A percentile compares a stretch with the other conserved stretches of the same genome.
Conservation (phyloP, 2,113 vertebrate species). For the Miniopterus natalensis region DNA sequence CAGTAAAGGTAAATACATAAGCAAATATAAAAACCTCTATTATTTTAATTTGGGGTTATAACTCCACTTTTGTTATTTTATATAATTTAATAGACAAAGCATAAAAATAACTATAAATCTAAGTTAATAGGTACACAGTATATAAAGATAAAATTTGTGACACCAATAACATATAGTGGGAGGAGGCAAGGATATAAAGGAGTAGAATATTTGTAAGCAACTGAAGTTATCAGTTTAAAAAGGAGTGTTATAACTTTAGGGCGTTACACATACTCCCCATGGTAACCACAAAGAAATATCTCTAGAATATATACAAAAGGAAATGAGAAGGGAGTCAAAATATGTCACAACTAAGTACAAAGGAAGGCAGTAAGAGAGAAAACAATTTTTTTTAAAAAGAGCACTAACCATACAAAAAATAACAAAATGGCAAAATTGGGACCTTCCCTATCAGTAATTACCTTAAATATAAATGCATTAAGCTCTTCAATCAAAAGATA, state of each 20-base stretch:
- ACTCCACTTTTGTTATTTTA: not conserved
- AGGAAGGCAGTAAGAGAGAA: not conserved
- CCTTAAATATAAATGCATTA: not conserved
- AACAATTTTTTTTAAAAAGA: not conserved
- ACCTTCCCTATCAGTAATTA: not conserved
- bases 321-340: no score
- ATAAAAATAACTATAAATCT: not conserved
- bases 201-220: not conserved
- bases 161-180: not conserved
- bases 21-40: not conserved
- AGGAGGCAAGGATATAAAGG: not conserved
- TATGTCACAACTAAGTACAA: not conserved
- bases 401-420: not conserved
- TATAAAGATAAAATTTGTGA: not conserved
- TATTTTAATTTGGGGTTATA: not conserved
- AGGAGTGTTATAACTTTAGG: no score
- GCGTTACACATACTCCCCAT: no score
- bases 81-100: not conserved
- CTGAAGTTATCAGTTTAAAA: not conserved
- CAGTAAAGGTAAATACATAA: not conserved
- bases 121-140: not conserved
- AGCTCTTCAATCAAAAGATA: not conserved
- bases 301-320: no score
- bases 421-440: not conserved
- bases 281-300: no score